Conservation (phyloP, 1,140 invertebrate genomes). For the Aphidius gifuensis region DNA sequence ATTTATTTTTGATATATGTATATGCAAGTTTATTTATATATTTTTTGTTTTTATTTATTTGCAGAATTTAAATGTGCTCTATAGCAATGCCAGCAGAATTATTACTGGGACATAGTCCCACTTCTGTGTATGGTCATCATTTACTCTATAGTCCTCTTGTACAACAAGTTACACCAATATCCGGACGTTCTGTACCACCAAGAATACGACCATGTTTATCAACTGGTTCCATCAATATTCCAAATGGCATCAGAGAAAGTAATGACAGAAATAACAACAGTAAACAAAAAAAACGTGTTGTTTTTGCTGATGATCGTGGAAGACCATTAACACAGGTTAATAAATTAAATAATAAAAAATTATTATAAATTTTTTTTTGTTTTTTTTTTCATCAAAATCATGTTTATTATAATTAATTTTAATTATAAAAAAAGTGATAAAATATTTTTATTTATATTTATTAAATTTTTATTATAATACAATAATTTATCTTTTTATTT, state of each 20-base stretch:
- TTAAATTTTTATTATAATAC: neutral
- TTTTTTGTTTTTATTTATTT: conserved; percentile 5
- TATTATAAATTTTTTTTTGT: neutral
- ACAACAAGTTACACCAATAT: conserved; percentile 40
- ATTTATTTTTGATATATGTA: no score
- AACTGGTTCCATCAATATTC: conserved; percentile 38
- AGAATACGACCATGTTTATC: conserved; percentile 47
- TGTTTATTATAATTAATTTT: neutral
- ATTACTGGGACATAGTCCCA: conserved; percentile 46
- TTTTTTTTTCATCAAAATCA: neutral
- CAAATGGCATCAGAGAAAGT: conserved; percentile 33
- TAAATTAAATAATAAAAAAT: conserved; percentile 22
- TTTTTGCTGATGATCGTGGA: conserved; percentile 91
- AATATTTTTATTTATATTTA: neutral
- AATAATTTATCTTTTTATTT: neutral
- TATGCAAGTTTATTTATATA: no score
- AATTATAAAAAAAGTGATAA: no score
- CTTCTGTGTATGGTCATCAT: conserved; percentile 42
- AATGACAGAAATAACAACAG: conserved; percentile 29
- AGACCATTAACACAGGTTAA: conserved; percentile 74
- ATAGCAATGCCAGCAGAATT: conserved; percentile 53
- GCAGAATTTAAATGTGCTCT: conserved; percentile 53
- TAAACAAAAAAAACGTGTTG: conserved; percentile 77
- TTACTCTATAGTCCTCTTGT: conserved; percentile 37
- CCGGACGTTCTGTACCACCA: conserved; percentile 43